Percentiles rank a stretch among this genome's conserved stretches.
Conservation (phyloP, 1,140 invertebrate genomes). For the Bombus breviceps region DNA sequence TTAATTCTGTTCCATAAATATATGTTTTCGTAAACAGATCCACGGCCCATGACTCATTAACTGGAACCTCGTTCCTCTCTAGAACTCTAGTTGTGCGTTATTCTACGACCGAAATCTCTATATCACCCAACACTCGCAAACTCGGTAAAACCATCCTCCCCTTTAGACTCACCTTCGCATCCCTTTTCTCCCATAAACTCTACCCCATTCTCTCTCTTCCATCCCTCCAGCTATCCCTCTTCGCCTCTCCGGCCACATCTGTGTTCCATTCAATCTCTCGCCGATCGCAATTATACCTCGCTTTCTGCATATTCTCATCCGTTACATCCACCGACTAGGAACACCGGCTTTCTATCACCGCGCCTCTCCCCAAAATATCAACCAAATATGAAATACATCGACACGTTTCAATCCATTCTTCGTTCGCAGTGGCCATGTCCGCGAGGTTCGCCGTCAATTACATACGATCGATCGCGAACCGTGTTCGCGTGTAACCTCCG, state of each 20-base stretch:
- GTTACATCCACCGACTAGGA: not conserved
- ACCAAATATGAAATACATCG: not conserved
- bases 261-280: slow-evolving; percentile 1
- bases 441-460: not conserved
- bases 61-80: not conserved
- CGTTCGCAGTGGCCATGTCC: not conserved
- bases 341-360: too few relatives aligned
- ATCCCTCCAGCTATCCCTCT: not conserved
- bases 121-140: not conserved
- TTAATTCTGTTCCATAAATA: too few relatives aligned
- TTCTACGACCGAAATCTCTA: not conserved
- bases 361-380: fast-evolving
- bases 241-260: not conserved
- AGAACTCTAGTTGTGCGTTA: not conserved
- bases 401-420: not conserved
- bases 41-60: not conserved
- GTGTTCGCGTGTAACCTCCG: not conserved
- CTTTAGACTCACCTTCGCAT: not conserved
- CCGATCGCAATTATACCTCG: not conserved
- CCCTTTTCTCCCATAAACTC: not conserved
- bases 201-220: not conserved
- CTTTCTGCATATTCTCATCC: not conserved
- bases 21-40: not conserved
- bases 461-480: not conserved
- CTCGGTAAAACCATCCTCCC: not conserved